These are phyloP conservation scores for Graptemys geographica DNA, from an alignment of 2,797 vertebrate genomes.

Conservation along the genomic window DNA sequence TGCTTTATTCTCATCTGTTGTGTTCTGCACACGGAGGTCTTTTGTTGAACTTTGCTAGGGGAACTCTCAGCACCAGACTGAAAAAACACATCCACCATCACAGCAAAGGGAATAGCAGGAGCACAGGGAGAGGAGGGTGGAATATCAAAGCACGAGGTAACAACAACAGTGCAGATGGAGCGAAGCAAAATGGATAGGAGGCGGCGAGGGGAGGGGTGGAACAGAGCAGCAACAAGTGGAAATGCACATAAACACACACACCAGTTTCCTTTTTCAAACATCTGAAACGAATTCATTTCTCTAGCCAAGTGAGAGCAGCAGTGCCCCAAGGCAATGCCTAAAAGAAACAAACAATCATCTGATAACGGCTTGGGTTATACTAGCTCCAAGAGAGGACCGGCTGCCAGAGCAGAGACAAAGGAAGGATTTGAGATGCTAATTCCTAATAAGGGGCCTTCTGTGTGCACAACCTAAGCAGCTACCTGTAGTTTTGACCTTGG, in stretches of 20 bases:
- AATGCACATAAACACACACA: neutral
- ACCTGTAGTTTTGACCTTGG: neutral
- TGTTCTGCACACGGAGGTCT: slow-evolving; percentile 3
- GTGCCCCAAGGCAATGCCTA: neutral
- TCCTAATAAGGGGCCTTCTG: neutral
- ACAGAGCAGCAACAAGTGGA: neutral
- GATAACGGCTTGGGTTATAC: neutral
- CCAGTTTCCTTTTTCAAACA: neutral
- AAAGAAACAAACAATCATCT: neutral
- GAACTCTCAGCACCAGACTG: slow-evolving; percentile 35
- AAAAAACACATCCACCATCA: slow-evolving; percentile 17
- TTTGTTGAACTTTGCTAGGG: slow-evolving; percentile 13
- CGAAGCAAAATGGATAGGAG: neutral
- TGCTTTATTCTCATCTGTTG: neutral
- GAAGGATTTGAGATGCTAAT: neutral
- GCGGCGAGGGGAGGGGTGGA: neutral
- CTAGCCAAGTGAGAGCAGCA: neutral
- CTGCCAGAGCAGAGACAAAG: neutral
- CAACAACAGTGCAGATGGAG: neutral
- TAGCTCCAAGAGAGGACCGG: neutral
- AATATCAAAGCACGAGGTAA: slow-evolving; percentile 11
- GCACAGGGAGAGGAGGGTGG: neutral
- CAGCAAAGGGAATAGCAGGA: neutral
- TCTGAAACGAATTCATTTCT: neutral
- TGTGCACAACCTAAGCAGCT: neutral